A percentile compares a stretch with the other conserved stretches of the same genome.
Conservation (phyloP, 1,140 invertebrate genomes). For the Drosophila santomea region DNA sequence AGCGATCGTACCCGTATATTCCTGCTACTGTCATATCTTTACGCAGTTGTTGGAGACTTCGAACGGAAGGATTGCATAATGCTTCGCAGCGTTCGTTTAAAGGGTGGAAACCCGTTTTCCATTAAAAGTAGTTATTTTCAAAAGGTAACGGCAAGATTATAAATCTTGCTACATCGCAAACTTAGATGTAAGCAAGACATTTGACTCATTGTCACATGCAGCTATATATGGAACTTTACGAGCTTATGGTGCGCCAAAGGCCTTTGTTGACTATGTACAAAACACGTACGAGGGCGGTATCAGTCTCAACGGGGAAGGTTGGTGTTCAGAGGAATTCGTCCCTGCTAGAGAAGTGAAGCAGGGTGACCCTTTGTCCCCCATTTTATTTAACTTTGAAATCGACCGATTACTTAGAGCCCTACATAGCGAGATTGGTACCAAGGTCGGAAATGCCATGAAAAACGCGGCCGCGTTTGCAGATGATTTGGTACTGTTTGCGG, state of each 20-base stretch:
- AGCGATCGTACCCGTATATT: too few species aligned
- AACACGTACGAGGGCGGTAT: too few species aligned
- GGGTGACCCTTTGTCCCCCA: constrained; percentile 19
- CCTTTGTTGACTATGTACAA: neutral
- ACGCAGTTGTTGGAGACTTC: too few species aligned
- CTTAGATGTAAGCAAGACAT: constrained; percentile 29
- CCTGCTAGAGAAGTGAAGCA: constrained; percentile 27
- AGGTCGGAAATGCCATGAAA: constrained; percentile 18
- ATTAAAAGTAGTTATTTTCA: too few species aligned
- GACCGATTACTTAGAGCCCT: too few species aligned
- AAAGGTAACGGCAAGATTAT: too few species aligned
- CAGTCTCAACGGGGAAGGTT: neutral
- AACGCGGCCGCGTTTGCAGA: constrained; percentile 11
- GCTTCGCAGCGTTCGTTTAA: too few species aligned
- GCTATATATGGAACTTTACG: neutral
- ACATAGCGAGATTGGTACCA: neutral
- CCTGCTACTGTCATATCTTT: too few species aligned
- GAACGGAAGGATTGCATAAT: too few species aligned
- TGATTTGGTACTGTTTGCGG: too few species aligned
- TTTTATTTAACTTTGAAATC: constrained; percentile 16
- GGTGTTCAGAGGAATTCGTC: constrained; percentile 13
- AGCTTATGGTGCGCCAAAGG: neutral
- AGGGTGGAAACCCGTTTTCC: too few species aligned
- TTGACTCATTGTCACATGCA: constrained; percentile 9
- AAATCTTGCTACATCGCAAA: constrained; percentile 25